Evolutionary conservation across 2,888 invertebrate species (phyloP).

Genomic region (Anaspis maculata): DNA sequence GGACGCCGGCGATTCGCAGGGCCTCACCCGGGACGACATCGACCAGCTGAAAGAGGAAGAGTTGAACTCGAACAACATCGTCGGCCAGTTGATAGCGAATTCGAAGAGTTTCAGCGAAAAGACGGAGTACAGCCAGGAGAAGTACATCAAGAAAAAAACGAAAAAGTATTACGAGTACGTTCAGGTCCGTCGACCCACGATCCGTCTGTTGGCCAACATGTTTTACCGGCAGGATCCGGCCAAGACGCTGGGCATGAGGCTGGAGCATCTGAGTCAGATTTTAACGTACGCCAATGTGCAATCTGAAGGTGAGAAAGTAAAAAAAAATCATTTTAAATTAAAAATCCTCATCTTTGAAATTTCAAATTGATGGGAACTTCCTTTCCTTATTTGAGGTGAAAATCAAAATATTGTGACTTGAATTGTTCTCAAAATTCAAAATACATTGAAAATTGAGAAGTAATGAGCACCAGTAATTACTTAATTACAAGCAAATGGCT

Average conservation of each 20-base stretch:
- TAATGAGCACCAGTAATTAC: too few relatives aligned
- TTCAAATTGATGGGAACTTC: too few relatives aligned
- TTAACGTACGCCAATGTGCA: slow-evolving; percentile 74
- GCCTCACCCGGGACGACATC: slow-evolving; percentile 75
- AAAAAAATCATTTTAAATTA: too few relatives aligned
- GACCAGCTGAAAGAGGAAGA: slow-evolving; percentile 68
- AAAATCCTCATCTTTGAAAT: too few relatives aligned
- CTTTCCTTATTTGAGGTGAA: too few relatives aligned
- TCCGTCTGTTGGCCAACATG: slow-evolving; percentile 75
- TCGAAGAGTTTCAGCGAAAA: slow-evolving; percentile 85
- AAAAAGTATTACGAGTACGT: slow-evolving; percentile 85
- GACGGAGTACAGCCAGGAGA: slow-evolving; percentile 88
- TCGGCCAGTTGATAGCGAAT: slow-evolving; percentile 80
- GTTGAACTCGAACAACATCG: slow-evolving; percentile 70
- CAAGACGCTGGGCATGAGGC: slow-evolving; percentile 68
- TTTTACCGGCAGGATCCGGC: slow-evolving; percentile 71
- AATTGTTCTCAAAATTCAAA: too few relatives aligned
- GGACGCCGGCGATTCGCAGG: slow-evolving; percentile 75
- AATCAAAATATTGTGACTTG: too few relatives aligned
- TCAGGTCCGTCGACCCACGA: slow-evolving; percentile 69
- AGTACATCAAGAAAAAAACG: slow-evolving; percentile 91
- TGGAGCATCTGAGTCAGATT: slow-evolving; percentile 85
- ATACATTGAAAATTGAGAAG: too few relatives aligned
- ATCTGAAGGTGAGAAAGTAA: slow-evolving; percentile 51
- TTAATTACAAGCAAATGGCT: too few relatives aligned